Evolutionary conservation across 1,140 invertebrate genomes (phyloP).

Genomic region (Battus philenor): DNA sequence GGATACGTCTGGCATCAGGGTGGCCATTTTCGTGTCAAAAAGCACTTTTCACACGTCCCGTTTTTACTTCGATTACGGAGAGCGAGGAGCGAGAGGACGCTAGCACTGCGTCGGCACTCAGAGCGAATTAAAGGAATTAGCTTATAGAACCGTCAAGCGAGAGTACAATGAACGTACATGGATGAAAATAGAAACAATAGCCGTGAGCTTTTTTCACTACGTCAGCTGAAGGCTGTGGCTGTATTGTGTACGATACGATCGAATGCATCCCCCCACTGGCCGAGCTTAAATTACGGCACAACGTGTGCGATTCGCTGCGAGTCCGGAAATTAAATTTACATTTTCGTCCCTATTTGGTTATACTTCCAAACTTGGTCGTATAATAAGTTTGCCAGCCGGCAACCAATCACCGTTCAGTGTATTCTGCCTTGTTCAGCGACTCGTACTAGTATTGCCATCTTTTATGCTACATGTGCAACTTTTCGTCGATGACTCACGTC

Average conservation of each 20-base stretch:
- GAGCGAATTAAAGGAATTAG: conserved; percentile 61
- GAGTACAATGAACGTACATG: conserved; percentile 6
- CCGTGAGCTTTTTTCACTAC: conserved; percentile 17
- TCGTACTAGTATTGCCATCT: conserved; percentile 35
- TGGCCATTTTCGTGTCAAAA: conserved; percentile 70
- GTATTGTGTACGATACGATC: conserved; percentile 22
- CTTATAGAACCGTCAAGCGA: conserved; percentile 41
- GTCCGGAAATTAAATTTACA: conserved; percentile 41
- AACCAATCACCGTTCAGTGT: conserved; percentile 42
- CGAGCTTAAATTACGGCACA: conserved; percentile 29
- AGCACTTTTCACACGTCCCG: conserved; percentile 48
- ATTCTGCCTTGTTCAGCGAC: conserved; percentile 25
- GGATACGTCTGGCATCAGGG: conserved; percentile 45
- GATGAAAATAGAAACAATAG: conserved; percentile 4
- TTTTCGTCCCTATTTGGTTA: conserved; percentile 50
- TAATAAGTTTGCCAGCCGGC: conserved; percentile 35
- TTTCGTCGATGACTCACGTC: conserved; percentile 1
- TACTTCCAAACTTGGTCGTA: conserved; percentile 42
- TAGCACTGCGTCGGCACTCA: conserved; percentile 50
- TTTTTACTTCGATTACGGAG: conserved; percentile 48
- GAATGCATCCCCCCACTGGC: conserved; percentile 19
- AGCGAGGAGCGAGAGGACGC: conserved; percentile 56
- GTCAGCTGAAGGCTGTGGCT: conserved; percentile 23
- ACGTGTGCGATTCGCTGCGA: conserved; percentile 25
- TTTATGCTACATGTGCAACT: conserved; percentile 5